Evolutionary conservation across 2,113 vertebrate species (phyloP).

Genomic region (Ailurus styani): DNA sequence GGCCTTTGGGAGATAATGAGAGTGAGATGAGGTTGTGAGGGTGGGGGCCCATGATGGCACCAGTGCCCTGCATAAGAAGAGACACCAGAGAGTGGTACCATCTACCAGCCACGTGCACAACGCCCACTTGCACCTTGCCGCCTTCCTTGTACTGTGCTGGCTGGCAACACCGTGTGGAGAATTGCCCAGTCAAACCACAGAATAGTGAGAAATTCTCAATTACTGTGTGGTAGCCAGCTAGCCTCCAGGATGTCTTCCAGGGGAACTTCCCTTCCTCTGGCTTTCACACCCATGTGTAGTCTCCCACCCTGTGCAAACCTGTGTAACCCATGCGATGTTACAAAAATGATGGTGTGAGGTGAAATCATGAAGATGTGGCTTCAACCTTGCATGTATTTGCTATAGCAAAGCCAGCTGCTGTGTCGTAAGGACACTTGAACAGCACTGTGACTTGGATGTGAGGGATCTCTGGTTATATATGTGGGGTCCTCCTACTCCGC

Average conservation of each 20-base stretch:
- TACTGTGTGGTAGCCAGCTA: background rate
- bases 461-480: background rate
- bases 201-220: background rate
- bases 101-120: fast-evolving
- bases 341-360: background rate
- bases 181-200: background rate
- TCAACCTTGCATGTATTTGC: background rate
- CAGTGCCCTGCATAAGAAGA: background rate
- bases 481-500: background rate
- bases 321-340: background rate
- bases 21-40: background rate
- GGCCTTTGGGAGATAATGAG: background rate
- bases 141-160: background rate
- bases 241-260: background rate
- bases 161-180: background rate
- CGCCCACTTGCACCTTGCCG: background rate
- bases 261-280: background rate
- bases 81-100: background rate
- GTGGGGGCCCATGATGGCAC: background rate
- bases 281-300: fast-evolving
- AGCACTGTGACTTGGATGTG: background rate
- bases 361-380: background rate
- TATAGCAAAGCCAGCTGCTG: background rate
- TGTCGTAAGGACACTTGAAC: background rate
- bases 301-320: background rate